Conservation (phyloP, 2,888 invertebrate genomes). For the Tiphia femorata region DNA sequence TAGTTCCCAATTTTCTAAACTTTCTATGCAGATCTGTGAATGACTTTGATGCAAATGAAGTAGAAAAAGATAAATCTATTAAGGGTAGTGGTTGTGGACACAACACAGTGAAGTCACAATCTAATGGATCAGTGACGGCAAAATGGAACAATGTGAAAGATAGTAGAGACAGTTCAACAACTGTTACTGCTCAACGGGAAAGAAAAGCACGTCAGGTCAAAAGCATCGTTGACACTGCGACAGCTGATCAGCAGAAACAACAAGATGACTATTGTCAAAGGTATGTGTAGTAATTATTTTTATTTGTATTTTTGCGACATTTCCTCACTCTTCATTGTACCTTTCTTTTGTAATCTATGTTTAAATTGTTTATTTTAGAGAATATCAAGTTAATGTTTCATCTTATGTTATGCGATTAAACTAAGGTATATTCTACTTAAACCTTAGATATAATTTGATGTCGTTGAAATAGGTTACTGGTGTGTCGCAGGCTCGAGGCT, state of each 20-base stretch:
- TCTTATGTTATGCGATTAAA: neutral
- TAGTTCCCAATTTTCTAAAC: too few relatives aligned
- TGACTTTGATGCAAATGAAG: slow-evolving; percentile 70
- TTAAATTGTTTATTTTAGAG: neutral
- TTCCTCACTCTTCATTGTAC: neutral
- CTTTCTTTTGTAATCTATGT: neutral
- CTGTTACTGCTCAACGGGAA: slow-evolving; percentile 65
- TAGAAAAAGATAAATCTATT: slow-evolving; percentile 69
- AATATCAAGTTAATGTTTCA: neutral
- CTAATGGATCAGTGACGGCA: slow-evolving; percentile 63
- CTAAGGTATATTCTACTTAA: too few relatives aligned
- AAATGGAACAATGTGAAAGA: slow-evolving; percentile 68
- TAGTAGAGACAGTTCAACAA: slow-evolving; percentile 60
- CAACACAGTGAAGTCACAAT: slow-evolving; percentile 62
- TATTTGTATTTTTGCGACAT: neutral
- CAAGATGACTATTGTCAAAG: slow-evolving; percentile 71
- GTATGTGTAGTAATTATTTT: slow-evolving; percentile 40
- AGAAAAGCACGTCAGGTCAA: slow-evolving; percentile 67
- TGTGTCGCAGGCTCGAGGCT: slow-evolving; percentile 76
- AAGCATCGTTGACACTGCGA: slow-evolving; percentile 63
- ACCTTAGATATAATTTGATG: slow-evolving; percentile 37
- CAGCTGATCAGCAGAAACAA: slow-evolving; percentile 65
- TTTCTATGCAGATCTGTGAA: slow-evolving; percentile 64
- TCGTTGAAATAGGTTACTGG: slow-evolving; percentile 59
- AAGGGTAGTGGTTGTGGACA: slow-evolving; percentile 60